Conservation (phyloP, 2,888 invertebrate genomes). For the Taphrorychus bicolor region DNA sequence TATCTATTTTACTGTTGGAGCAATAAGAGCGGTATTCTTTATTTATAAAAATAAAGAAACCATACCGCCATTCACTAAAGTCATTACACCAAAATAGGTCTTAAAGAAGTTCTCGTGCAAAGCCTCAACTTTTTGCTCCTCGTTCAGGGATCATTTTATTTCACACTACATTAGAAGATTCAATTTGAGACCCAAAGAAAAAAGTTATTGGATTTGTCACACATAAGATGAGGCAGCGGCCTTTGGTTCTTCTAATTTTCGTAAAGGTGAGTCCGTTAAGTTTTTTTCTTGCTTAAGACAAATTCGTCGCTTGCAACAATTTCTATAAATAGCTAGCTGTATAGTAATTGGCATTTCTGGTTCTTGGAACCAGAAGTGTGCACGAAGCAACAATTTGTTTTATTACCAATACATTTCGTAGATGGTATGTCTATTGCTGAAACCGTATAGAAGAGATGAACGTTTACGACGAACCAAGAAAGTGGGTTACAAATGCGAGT, state of each 20-base stretch:
- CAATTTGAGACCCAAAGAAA: slow-evolving; percentile 12
- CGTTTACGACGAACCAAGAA: slow-evolving; percentile 13
- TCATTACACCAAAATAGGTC: too few relatives aligned
- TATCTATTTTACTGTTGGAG: too few relatives aligned
- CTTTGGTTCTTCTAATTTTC: slow-evolving; percentile 13
- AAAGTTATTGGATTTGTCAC: slow-evolving; percentile 24
- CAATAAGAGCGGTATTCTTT: too few relatives aligned
- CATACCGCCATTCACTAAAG: background rate
- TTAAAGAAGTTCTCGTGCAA: background rate
- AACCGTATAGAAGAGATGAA: slow-evolving; percentile 10
- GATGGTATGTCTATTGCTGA: background rate
- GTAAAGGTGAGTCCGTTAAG: background rate
- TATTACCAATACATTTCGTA: background rate
- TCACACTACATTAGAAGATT: slow-evolving; percentile 25
- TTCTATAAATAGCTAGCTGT: too few relatives aligned
- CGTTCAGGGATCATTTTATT: slow-evolving; percentile 16
- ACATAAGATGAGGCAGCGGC: slow-evolving; percentile 13
- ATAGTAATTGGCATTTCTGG: too few relatives aligned
- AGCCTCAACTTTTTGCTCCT: slow-evolving; percentile 12
- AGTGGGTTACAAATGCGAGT: slow-evolving; percentile 21
- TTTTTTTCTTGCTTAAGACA: too few relatives aligned
- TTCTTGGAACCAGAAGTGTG: background rate
- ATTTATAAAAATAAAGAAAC: background rate
- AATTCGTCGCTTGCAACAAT: too few relatives aligned
- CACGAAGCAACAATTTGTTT: background rate